Evolutionary conservation across 2,888 invertebrate genomes (phyloP), one percentile per base, ranked within the genome.

Genomic region (Trachelus stipa): DNA sequence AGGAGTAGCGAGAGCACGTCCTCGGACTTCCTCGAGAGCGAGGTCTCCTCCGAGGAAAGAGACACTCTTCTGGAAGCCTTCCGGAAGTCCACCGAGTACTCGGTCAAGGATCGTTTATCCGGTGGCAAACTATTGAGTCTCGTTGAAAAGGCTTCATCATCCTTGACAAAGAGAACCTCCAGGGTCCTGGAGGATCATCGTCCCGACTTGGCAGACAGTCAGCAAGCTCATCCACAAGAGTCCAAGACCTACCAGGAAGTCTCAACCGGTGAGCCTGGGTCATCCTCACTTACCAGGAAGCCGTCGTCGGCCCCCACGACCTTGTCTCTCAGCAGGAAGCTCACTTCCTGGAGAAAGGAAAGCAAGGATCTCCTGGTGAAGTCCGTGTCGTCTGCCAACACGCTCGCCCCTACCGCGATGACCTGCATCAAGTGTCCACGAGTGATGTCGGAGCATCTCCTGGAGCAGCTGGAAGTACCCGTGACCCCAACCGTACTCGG

Each of bases 361-460:
- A 82, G 87, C 69, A 88, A 87, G 77, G 88, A 89, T 79, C 81
- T 87, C 0, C 77, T 89, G 68, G 87, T 87, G 23, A 90, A 90
- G 85, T 90, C 89, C n/a, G 88, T 89, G 4, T 88, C 89, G 6
- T 87, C 89, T 75, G 88, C 88, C 79, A 89, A 90, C 85, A 88
- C 90, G 85, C 86, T 90, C 80, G 87, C 87, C 31, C 87, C 88
- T 31, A 84, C 85, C 69, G 88, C 90, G 31, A 90, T 91, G 91
- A 89, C 90, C 56, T 91, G 89, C 83, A 88, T 91, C 76, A 91
- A 91, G 85, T 91, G 91, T 81, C 89, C 91, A 80, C 83, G 90
- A 85, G 87, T 89, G 79, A 89, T 89, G 89, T 91, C 91, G 85
- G 91, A 91, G 86, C 90, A 91, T 85, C 90, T 91, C 81, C 80